A percentile compares a stretch with the other conserved stretches of the same genome.
Evolutionary conservation across 2,797 vertebrate genomes (phyloP).

Genomic region (Gadopsis marmoratus): DNA sequence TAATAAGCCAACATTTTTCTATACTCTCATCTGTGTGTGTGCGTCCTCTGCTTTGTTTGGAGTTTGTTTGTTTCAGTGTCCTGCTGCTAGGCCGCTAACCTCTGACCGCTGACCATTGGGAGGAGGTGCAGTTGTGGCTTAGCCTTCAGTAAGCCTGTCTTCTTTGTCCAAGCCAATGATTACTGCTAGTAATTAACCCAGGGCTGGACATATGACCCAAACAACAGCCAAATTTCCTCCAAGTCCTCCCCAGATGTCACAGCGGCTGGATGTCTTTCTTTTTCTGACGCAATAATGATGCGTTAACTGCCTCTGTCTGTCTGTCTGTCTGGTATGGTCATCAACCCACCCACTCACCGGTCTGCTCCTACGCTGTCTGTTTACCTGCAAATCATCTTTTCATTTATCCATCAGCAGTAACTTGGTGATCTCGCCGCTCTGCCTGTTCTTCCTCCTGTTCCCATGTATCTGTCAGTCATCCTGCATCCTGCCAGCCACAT

Average conservation of each 20-base stretch:
- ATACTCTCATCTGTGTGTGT: neutral
- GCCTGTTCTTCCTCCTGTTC: conserved; percentile 20
- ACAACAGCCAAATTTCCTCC: conserved; percentile 31
- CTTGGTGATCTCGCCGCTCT: conserved; percentile 15
- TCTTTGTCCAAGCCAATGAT: conserved; percentile 55
- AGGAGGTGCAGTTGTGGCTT: conserved; percentile 57
- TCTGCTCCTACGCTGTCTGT: conserved; percentile 35
- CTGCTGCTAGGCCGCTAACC: conserved; percentile 41
- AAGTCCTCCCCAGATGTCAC: conserved; percentile 45
- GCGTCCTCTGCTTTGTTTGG: conserved; percentile 30
- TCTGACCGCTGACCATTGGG: conserved; percentile 46
- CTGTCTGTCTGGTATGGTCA: conserved; percentile 26
- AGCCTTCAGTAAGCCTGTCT: conserved; percentile 66
- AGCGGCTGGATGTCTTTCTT: conserved; percentile 7
- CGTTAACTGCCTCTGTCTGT: conserved; percentile 1
- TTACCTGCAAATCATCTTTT: conserved; percentile 36
- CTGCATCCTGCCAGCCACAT: conserved; percentile 50
- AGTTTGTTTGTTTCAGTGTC: conserved; percentile 44
- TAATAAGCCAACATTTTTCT: neutral
- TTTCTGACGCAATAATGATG: conserved; percentile 22
- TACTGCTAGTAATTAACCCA: conserved; percentile 49
- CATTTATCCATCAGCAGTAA: conserved; percentile 29
- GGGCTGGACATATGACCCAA: conserved; percentile 52
- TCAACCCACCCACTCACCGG: conserved; percentile 38
- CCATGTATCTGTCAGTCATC: conserved; percentile 46